Conservation (phyloP, 2,113 vertebrate genomes). For the human region GRCh38 chr22:29036001-29036500, state of each 20-base stretch:
- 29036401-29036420: neutral
- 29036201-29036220: neutral
- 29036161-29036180: neutral
- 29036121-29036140: neutral
- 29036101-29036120: neutral
- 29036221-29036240: neutral
- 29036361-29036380: constrained; percentile 4
- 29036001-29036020: constrained; percentile 11
- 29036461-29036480: neutral
- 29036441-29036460: neutral
- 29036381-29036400: neutral
- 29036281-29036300: neutral
- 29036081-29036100: neutral
- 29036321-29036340: neutral
- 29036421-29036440: neutral
- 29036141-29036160: constrained; percentile 23
- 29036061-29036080: neutral
- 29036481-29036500: neutral
- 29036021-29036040: neutral
- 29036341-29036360: neutral
- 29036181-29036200: neutral
- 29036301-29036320: neutral
- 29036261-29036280: neutral
- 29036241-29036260: neutral
- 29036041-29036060: neutral